Conservation (phyloP, 2,797 vertebrate genomes). For the Trachurus trachurus region DNA sequence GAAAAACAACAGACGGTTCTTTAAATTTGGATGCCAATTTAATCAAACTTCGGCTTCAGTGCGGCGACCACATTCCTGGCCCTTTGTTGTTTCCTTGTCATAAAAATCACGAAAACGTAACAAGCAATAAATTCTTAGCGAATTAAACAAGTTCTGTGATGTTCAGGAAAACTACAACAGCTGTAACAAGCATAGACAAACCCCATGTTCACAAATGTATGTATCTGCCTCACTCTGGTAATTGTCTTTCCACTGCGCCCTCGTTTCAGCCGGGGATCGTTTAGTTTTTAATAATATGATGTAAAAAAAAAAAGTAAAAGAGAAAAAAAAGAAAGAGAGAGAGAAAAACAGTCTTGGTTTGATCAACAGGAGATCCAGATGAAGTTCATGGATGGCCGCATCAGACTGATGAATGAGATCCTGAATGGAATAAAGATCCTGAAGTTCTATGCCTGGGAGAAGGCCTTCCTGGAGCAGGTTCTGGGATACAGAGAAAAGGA, state of each 20-base stretch:
- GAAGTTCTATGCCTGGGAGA: constrained; percentile 96
- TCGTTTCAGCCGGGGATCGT: constrained; percentile 16
- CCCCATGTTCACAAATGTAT: constrained; percentile 63
- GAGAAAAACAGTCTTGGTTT: constrained; percentile 24
- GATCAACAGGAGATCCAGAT: constrained; percentile 92
- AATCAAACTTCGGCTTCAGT: constrained; percentile 73
- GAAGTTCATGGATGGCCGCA: constrained; percentile 93
- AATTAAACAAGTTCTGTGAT: constrained; percentile 67
- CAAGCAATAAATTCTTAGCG: constrained; percentile 65
- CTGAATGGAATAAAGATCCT: constrained; percentile 91
- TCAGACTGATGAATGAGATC: constrained; percentile 91
- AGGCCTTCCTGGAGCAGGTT: constrained; percentile 90
- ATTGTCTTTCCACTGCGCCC: constrained; percentile 25
- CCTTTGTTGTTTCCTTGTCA: constrained; percentile 75
- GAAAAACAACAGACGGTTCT: constrained; percentile 82
- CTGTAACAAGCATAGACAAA: constrained; percentile 54
- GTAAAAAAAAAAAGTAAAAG: constrained; percentile 20
- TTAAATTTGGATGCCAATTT: constrained; percentile 74
- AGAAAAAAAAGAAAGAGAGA: not conserved
- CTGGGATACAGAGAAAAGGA: constrained; percentile 88
- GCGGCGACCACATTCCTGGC: constrained; percentile 73
- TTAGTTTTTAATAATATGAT: constrained; percentile 22
- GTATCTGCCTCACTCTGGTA: constrained; percentile 57
- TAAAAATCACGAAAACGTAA: constrained; percentile 75
- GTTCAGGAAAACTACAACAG: constrained; percentile 57